A percentile compares a stretch with the other conserved stretches of the same genome.
Conservation (phyloP, 2,797 vertebrate genomes). For the Amniataba percoides region DNA sequence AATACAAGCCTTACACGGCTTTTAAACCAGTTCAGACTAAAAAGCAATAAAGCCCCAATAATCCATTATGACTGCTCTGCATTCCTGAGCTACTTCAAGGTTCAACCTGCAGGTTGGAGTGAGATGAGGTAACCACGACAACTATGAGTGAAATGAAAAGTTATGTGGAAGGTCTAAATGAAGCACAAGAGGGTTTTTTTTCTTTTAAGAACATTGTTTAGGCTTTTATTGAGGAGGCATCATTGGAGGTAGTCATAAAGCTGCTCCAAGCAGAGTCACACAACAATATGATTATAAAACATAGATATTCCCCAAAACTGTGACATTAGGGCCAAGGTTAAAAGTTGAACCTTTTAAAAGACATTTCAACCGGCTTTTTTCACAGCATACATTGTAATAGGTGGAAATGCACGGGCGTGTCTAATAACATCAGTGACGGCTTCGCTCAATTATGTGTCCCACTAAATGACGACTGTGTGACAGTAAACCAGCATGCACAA, state of each 20-base stretch:
- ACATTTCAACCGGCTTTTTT: no score
- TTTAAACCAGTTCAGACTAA: slow-evolving; percentile 18
- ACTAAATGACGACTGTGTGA: not conserved
- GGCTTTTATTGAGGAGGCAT: not conserved
- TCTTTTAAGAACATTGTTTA: not conserved
- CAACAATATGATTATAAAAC: not conserved
- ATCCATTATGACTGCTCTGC: slow-evolving; percentile 19
- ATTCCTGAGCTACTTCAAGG: slow-evolving; percentile 28
- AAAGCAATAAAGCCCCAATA: slow-evolving; percentile 1
- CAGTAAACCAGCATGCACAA: not conserved
- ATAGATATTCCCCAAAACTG: not conserved
- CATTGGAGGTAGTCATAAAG: slow-evolving; percentile 1
- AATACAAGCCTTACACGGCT: slow-evolving; percentile 3
- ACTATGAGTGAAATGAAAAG: slow-evolving; percentile 15
- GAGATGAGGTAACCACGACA: slow-evolving; percentile 27
- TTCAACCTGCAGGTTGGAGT: slow-evolving; percentile 17
- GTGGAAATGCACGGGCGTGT: not conserved
- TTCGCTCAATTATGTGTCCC: not conserved
- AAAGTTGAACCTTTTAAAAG: not conserved
- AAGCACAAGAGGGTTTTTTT: not conserved
- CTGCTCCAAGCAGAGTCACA: not conserved
- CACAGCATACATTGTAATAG: not conserved
- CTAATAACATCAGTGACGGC: not conserved
- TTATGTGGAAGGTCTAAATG: slow-evolving; percentile 2
- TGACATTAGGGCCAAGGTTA: not conserved